These are phyloP conservation scores for Podarcis raffonei DNA, from an alignment of 2,113 vertebrate species.

Conservation along the genomic window DNA sequence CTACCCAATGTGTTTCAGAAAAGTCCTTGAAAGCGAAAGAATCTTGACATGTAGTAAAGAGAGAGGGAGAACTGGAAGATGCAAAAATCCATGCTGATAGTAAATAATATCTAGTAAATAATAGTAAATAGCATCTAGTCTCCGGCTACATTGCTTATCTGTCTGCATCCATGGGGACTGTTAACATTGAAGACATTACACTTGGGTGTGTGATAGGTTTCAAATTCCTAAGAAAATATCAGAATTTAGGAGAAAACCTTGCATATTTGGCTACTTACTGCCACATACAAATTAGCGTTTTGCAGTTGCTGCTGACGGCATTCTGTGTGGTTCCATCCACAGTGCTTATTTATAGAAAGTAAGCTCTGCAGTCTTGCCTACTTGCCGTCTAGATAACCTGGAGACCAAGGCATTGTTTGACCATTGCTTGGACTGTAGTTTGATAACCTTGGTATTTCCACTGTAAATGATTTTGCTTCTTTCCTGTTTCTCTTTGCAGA, in stretches of 20 bases:
- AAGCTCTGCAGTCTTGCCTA: constrained; percentile 44
- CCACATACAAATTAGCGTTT: constrained; percentile 69
- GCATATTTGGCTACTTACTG: constrained; percentile 52
- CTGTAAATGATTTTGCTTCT: constrained; percentile 13
- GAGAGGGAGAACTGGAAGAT: neutral
- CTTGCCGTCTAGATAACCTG: constrained; percentile 44
- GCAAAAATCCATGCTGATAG: neutral
- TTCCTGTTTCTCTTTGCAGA: constrained; percentile 76
- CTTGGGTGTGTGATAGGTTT: neutral
- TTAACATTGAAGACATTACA: neutral
- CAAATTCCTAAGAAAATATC: neutral
- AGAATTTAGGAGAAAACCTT: neutral
- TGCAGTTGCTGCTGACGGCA: neutral
- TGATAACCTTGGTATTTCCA: neutral
- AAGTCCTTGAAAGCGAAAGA: neutral
- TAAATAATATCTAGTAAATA: too few species aligned
- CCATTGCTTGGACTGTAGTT: neutral
- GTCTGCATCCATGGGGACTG: too few species aligned
- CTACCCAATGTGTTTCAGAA: neutral
- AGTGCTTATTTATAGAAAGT: constrained; percentile 47
- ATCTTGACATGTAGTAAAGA: neutral
- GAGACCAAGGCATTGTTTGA: neutral
- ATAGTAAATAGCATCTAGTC: neutral
- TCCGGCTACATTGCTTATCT: neutral
- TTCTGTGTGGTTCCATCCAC: constrained; percentile 43